Conservation (phyloP, 1,140 invertebrate genomes). For the Drosophila biarmipes region DNA sequence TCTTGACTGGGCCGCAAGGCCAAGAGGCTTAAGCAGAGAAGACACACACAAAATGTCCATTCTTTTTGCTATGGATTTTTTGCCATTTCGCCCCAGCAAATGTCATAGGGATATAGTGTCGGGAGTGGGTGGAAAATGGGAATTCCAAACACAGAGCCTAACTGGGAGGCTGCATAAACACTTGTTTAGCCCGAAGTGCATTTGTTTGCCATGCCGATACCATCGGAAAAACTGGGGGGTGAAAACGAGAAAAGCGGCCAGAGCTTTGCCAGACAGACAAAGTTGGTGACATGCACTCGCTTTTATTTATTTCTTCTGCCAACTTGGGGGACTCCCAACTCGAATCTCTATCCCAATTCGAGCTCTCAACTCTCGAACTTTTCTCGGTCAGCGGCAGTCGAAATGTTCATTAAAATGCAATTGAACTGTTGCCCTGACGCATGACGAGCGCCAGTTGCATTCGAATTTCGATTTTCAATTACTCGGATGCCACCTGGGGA, state of each 20-base stretch:
- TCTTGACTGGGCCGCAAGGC: conserved; percentile 29
- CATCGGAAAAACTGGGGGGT: background rate
- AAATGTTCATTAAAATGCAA: conserved; percentile 70
- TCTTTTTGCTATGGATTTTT: conserved; percentile 7
- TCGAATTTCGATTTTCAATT: conserved; percentile 63
- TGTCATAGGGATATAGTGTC: conserved; percentile 6
- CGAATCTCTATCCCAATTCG: background rate
- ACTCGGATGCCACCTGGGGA: conserved; percentile 40
- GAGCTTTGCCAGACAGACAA: conserved; percentile 33
- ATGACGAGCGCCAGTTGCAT: conserved; percentile 31
- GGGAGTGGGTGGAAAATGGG: background rate
- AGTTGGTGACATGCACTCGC: conserved; percentile 40
- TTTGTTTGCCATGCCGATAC: conserved; percentile 37
- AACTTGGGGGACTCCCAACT: conserved; percentile 4
- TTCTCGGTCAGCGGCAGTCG: conserved; percentile 26
- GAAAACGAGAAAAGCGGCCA: background rate
- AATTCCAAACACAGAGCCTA: conserved; percentile 11
- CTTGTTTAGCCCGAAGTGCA: conserved; percentile 52
- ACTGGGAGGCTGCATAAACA: conserved; percentile 37
- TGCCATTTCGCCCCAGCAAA: conserved; percentile 26
- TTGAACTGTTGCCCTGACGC: conserved; percentile 53
- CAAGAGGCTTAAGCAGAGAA: background rate
- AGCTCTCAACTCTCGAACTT: conserved; percentile 19
- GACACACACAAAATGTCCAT: conserved; percentile 29
- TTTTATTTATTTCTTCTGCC: conserved; percentile 56